Base-by-base conservation (phyloP, 2,113 vertebrate genomes). In the Tiliqua scincoides region DNA sequence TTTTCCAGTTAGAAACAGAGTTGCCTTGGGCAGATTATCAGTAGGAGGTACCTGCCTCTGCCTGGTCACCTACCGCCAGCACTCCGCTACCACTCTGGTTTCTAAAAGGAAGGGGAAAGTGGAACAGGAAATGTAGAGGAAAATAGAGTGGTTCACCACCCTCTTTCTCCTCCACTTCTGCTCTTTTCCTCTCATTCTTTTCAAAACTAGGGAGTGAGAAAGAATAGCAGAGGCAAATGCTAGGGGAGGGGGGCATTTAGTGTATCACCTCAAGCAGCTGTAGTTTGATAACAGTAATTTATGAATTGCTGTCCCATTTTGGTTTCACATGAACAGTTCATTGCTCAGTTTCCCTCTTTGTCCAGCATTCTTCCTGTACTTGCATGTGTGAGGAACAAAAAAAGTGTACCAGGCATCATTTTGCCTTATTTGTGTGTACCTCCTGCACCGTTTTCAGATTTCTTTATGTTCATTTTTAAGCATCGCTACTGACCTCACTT, bases 401-500 rank as follows among this genome's bases (percentile, higher is more conserved):
- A 91, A 93, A 93, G 96, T 95, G 94, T 96, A 87, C 90, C 97
- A 95, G 90, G 97, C 97, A 95, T 97, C 97, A 95, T 95, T 96
- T 96, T 96, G 95, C 96, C 97, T 96, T 97, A 93, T 94, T 96
- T 96, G 93, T 94, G 91, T 92, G 95, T 96, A 97, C 97, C 95
- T 97, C 96, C 95, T 97, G 97, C 97, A 96, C 96, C 95, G 95
- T 96, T 94, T 97, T 97, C 96, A 96, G 94, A 89, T 95, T 95
- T 95, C 96, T 92, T 96, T 97, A 87, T 79, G 87, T 93, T 95
- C 84, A 92, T 94, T 91, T 91, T 94, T 95, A 95, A 96, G 96
- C 97, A 98, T 98, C 96, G 96, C 97, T 97, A 97, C 96, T 98
- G 97, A 98, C 97, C 97, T 98, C 95, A 95, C 97, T 98, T 97